Conservation (phyloP, 2,888 invertebrate species). For the Catocala sponsa region DNA sequence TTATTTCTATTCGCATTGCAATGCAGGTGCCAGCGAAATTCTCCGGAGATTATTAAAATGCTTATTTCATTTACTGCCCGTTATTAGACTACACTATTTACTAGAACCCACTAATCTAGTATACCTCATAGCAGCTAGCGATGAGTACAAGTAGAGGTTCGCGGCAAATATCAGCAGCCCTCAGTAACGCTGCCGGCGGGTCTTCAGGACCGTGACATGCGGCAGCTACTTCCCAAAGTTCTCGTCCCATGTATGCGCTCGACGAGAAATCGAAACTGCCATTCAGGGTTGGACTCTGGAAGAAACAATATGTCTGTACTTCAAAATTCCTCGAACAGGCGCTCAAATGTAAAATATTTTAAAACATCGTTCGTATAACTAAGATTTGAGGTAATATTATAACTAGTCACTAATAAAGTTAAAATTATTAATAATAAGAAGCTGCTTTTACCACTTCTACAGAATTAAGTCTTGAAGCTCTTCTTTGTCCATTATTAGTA, state of each 20-base stretch:
- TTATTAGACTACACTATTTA: too few relatives aligned
- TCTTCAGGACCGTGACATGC: conserved; percentile 91
- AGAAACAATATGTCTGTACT: conserved; percentile 15
- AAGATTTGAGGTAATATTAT: too few relatives aligned
- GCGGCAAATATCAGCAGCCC: conserved; percentile 86
- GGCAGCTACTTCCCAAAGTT: conserved; percentile 89
- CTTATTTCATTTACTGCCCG: too few relatives aligned
- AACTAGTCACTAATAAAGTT: too few relatives aligned
- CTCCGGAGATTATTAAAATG: too few relatives aligned
- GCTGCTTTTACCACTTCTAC: conserved; percentile 72
- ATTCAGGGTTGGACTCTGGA: conserved; percentile 66
- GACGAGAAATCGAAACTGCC: conserved; percentile 77
- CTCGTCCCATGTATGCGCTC: conserved; percentile 76
- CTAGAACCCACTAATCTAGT: too few relatives aligned
- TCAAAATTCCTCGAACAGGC: too few relatives aligned
- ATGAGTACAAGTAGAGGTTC: conserved; percentile 90
- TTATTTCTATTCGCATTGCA: too few relatives aligned
- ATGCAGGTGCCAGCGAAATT: too few relatives aligned
- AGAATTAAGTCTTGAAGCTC: conserved; percentile 74
- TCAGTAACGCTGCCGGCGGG: conserved; percentile 90
- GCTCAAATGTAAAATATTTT: too few relatives aligned
- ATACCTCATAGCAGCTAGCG: conserved; percentile 91
- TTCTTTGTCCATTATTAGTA: conserved; percentile 72
- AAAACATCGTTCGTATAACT: too few relatives aligned
- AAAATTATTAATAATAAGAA: background rate